These are phyloP conservation scores for Catostomus latipinnis DNA, from an alignment of 2,797 vertebrate species.

Conservation along the genomic window DNA sequence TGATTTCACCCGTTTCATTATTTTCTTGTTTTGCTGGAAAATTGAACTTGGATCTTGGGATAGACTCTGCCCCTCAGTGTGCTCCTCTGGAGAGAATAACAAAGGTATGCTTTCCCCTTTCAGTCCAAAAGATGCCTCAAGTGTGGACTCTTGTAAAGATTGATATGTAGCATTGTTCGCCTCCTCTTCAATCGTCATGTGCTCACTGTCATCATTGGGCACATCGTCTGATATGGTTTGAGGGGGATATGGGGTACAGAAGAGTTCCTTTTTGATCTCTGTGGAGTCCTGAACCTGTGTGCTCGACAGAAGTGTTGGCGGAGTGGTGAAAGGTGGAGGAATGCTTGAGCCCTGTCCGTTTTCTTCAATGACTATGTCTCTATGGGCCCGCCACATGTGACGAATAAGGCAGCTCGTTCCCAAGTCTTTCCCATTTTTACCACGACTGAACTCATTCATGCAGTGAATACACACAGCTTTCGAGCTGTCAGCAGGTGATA, in stretches of 20 bases:
- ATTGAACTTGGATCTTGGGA: slow-evolving; percentile 79
- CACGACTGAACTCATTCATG: slow-evolving; percentile 97
- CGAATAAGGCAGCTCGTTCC: slow-evolving; percentile 97
- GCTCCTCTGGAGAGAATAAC: slow-evolving; percentile 82
- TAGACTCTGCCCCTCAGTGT: slow-evolving; percentile 72
- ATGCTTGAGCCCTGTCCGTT: slow-evolving; percentile 88
- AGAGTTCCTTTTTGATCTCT: slow-evolving; percentile 80
- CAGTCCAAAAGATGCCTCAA: slow-evolving; percentile 82
- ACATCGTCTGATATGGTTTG: slow-evolving; percentile 84
- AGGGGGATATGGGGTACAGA: slow-evolving; percentile 81
- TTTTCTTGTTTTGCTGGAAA: slow-evolving; percentile 95
- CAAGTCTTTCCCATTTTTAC: slow-evolving; percentile 97
- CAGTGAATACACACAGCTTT: slow-evolving; percentile 98
- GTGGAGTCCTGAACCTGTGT: slow-evolving; percentile 78
- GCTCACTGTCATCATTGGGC: slow-evolving; percentile 72
- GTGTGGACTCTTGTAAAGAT: slow-evolving; percentile 77
- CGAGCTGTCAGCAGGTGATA: slow-evolving; percentile 93
- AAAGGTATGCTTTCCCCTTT: slow-evolving; percentile 77
- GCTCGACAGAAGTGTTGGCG: slow-evolving; percentile 87
- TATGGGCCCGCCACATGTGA: slow-evolving; percentile 97
- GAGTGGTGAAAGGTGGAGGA: slow-evolving; percentile 87
- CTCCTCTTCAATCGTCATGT: slow-evolving; percentile 76
- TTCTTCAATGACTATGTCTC: slow-evolving; percentile 94
- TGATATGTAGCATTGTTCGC: slow-evolving; percentile 77
- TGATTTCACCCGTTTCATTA: slow-evolving; percentile 93